phyloP scores from a whole-genome alignment of 2,888 invertebrate genomes.

The Harmothoe impar region DNA sequence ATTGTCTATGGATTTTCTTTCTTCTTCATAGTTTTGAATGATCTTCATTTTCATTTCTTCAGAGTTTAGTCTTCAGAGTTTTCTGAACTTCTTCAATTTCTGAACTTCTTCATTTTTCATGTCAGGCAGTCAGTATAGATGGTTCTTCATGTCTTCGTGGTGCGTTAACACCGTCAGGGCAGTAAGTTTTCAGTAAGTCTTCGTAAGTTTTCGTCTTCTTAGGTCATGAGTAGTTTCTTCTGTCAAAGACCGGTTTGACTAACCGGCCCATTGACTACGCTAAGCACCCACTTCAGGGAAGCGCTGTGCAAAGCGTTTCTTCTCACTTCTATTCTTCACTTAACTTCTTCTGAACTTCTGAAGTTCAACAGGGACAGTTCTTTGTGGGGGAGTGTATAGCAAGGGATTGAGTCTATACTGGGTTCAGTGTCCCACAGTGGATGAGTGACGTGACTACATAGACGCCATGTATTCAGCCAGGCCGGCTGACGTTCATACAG shows the following conservation, averaged over 20 bases:
- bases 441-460: not conserved
- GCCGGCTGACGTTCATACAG: conserved; percentile 17
- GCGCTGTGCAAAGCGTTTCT: conserved; percentile 31
- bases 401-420: not conserved
- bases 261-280: conserved; percentile 25
- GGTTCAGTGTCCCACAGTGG: not conserved
- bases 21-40: conserved; percentile 2
- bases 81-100: conserved; percentile 18
- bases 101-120: conserved; percentile 42
- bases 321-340: conserved; percentile 31
- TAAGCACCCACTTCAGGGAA: conserved; percentile 35
- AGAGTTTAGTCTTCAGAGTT: not conserved
- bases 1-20: conserved; percentile 32
- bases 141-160: not conserved
- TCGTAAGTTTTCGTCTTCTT: conserved; percentile 31
- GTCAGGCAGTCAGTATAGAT: not conserved
- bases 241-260: not conserved
- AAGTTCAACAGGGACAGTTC: not conserved
- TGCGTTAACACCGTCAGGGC: conserved; percentile 35
- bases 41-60: not conserved
- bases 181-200: conserved; percentile 50
- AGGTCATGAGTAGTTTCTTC: conserved; percentile 18
- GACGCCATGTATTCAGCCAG: conserved; percentile 13
- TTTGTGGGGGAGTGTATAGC: not conserved
- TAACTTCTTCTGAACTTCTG: conserved; percentile 19